These are phyloP conservation scores for Pachymerium ferrugineum DNA, from an alignment of 2,888 invertebrate species.

Conservation along the genomic window DNA sequence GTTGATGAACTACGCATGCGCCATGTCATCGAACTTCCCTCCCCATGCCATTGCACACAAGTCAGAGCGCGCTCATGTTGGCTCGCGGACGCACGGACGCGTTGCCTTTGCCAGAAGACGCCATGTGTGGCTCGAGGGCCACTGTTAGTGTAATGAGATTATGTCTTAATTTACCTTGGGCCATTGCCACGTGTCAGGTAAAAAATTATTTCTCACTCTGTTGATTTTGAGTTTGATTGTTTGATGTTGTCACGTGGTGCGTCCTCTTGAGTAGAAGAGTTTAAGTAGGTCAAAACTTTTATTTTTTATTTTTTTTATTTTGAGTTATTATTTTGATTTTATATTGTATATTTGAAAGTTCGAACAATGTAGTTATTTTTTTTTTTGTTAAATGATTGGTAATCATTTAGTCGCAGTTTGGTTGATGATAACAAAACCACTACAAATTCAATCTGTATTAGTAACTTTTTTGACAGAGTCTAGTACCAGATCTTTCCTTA, in stretches of 20 bases:
- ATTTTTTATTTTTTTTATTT: neutral
- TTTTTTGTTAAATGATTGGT: too few species aligned
- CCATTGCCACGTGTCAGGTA: constrained; percentile 7
- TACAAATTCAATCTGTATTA: too few species aligned
- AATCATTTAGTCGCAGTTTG: too few species aligned
- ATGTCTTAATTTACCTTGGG: constrained; percentile 23
- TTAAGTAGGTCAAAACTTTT: neutral
- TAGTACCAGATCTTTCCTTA: too few species aligned
- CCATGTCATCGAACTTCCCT: neutral
- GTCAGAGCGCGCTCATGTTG: constrained; percentile 19
- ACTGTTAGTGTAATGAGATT: constrained; percentile 24
- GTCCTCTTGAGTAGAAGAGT: too few species aligned
- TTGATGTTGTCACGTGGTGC: neutral
- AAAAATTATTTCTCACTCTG: neutral
- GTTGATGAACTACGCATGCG: neutral
- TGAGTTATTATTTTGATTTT: too few species aligned
- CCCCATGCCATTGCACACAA: too few species aligned
- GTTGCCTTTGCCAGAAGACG: constrained; percentile 4
- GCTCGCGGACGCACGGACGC: constrained; percentile 21
- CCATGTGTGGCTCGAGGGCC: constrained; percentile 16
- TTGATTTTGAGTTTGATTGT: neutral
- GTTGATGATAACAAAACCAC: too few species aligned
- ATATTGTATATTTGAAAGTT: too few species aligned
- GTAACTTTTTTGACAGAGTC: too few species aligned
- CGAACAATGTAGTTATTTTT: too few species aligned